Base-by-base conservation (phyloP, 2,113 vertebrate species). In the Mobula hypostoma region DNA sequence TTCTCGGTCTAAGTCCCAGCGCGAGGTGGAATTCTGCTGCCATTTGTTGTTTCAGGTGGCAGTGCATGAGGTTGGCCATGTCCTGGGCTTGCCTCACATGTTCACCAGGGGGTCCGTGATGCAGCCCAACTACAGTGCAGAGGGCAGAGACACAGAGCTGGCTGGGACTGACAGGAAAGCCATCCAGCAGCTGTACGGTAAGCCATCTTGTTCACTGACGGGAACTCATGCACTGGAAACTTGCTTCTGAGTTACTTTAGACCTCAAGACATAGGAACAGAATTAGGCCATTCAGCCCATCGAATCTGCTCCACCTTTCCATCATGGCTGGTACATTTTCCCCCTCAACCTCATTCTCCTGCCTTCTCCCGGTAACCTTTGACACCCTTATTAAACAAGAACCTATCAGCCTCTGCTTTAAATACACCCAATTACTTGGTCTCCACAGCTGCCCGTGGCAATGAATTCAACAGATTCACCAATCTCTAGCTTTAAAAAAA, bases 51-150 rank as follows among this genome's bases (percentile, higher is more conserved):
- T 32, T 17, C n/a, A 95, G 95, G 94, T 94, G 94, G 94, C 94
- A 92, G 94, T 96, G 93, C 95, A 95, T 93, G 94, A 95, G 79
- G 94, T 94, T 80, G 85, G 94, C 95, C 94, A 94, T 80, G 94
- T 95, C 94, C 94, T 12, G 94, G 95, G 95, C 94, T 94, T 95
- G 21, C 79, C 94, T 76, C 95, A 95, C 95, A 94, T 94, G 87
- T 95, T 94, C 94, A 94, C 94, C 94, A 95, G 94, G 94, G 94
- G 95, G 87, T 96, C 95, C 94, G 94, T 95, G 85, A 96, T 95
- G 95, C 95, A 95, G 94, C 94, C 94, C 94, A 93, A 95, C 94
- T 96, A 94, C 76, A 93, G 88, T 79, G 74, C 48, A 21, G 79
- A 76, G 94, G 94, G 94, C 83, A 72, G 61, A 56, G 70, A 70